A percentile compares a stretch with the other conserved stretches of the same genome.
Evolutionary conservation across 2,888 invertebrate genomes (phyloP).

Genomic region (Cantharis rustica): DNA sequence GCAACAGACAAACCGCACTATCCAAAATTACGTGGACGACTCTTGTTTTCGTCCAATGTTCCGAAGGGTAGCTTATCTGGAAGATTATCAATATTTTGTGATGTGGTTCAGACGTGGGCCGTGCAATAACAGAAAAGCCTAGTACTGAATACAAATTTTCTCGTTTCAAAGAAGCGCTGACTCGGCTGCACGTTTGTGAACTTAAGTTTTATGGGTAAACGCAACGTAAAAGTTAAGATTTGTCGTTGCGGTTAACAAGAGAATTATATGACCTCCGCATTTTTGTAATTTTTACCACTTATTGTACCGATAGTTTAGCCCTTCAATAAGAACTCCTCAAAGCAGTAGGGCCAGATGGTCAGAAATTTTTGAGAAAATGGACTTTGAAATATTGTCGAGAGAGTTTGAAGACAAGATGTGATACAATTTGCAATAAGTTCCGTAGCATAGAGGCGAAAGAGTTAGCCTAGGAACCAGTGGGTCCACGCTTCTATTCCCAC

Average conservation of each 20-base stretch:
- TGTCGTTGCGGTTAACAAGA: background rate
- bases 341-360: no score
- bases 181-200: conserved; percentile 42
- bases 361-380: no score
- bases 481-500: no score
- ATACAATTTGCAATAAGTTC: no score
- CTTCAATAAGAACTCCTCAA: no score
- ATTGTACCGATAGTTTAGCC: no score
- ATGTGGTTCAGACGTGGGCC: conserved; percentile 51
- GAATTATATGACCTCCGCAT: no score
- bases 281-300: no score
- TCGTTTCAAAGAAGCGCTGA: conserved; percentile 49
- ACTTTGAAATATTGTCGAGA: no score
- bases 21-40: background rate
- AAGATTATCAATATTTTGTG: conserved; percentile 54
- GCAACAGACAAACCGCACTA: background rate
- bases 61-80: conserved; percentile 47
- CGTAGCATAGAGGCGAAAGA: no score
- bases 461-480: no score
- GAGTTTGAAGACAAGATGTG: no score
- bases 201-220: conserved; percentile 27
- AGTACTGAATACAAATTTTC: conserved; percentile 53
- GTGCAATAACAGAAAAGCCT: conserved; percentile 46
- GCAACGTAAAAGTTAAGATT: conserved; percentile 4
- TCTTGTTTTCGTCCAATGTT: conserved; percentile 10